A percentile compares a stretch with the other conserved stretches of the same genome.
Evolutionary conservation across 2,888 invertebrate species (phyloP).

Genomic region (Hypolimnas misippus): DNA sequence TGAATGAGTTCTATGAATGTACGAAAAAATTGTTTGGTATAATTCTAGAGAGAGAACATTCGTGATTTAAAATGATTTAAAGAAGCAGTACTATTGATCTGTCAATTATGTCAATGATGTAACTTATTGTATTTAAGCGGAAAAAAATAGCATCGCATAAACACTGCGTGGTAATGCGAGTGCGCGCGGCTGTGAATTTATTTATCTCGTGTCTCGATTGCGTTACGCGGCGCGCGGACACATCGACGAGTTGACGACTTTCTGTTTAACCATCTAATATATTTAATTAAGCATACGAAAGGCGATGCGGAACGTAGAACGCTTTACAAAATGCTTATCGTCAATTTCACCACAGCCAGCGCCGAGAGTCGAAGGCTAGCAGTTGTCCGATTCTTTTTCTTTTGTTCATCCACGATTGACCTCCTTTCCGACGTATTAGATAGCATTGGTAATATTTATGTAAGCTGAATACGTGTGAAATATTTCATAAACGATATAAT

Average conservation of each 20-base stretch:
- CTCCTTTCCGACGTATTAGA: conserved; percentile 15
- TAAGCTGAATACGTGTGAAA: not conserved
- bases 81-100: no score
- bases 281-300: not conserved
- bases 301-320: not conserved
- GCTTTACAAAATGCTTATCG: conserved; percentile 2
- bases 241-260: not conserved
- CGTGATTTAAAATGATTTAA: no score
- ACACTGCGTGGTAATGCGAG: no score
- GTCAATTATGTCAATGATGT: no score
- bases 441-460: conserved; percentile 2
- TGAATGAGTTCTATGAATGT: no score
- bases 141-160: no score
- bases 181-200: not conserved
- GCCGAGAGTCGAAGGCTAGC: not conserved
- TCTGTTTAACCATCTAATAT: not conserved
- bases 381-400: conserved; percentile 17
- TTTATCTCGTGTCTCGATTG: not conserved
- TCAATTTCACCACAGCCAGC: not conserved
- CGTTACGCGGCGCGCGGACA: not conserved
- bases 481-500: not conserved
- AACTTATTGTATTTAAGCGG: no score
- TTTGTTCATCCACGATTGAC: conserved; percentile 24
- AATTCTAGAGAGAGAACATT: not conserved
- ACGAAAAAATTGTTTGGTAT: not conserved